Conservation (phyloP, 2,888 invertebrate species). For the Hemistola chrysoprasaria region DNA sequence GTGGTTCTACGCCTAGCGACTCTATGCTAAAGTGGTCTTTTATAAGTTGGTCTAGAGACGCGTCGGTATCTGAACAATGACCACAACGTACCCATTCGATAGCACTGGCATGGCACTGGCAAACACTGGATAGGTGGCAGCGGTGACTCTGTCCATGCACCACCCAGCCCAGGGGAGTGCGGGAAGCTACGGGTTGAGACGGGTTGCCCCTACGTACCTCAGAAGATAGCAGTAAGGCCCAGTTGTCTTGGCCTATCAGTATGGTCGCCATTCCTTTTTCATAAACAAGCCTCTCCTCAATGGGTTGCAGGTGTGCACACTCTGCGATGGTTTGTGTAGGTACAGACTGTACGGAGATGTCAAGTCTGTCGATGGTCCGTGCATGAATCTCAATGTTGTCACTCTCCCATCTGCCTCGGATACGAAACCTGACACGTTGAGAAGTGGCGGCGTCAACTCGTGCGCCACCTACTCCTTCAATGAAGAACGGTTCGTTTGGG, state of each 20-base stretch:
- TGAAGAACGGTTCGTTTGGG: no score
- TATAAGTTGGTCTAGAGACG: background rate
- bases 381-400: background rate
- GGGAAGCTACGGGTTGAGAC: conserved; percentile 3
- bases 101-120: no score
- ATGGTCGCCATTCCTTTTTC: background rate
- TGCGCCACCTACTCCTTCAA: no score
- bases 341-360: background rate
- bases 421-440: background rate
- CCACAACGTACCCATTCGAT: no score
- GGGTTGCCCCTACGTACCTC: background rate
- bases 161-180: conserved; percentile 4
- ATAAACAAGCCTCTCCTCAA: background rate
- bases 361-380: background rate
- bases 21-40: background rate
- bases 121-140: background rate
- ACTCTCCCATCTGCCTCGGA: background rate
- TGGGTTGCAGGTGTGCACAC: background rate
- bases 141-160: background rate
- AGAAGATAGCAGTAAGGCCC: background rate
- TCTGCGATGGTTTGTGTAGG: background rate
- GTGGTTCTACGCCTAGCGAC: background rate
- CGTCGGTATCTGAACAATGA: background rate
- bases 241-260: conserved; percentile 9
- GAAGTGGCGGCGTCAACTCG: no score